Conservation (phyloP, 2,888 invertebrate species). For the Odontomyia ornata region DNA sequence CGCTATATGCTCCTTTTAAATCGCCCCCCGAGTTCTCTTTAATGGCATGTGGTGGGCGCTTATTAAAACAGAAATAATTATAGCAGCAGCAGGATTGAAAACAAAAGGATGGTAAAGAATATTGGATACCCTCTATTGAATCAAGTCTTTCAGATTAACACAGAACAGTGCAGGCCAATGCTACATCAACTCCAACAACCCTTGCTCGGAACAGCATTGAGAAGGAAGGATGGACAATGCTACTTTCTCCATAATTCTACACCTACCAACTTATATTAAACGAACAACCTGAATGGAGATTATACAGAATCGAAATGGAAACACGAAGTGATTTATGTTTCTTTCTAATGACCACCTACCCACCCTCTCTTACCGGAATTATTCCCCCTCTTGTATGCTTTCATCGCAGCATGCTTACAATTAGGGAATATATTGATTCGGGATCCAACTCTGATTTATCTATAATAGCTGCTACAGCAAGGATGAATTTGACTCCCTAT, state of each 20-base stretch:
- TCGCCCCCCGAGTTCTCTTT: neutral
- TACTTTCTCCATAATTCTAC: conserved; percentile 3
- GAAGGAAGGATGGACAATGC: neutral
- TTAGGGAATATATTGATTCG: conserved; percentile 33
- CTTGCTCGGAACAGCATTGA: neutral
- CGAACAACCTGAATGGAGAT: conserved; percentile 1
- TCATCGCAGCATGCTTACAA: conserved; percentile 4
- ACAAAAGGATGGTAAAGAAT: neutral
- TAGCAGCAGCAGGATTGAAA: conserved; percentile 11
- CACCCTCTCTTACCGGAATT: neutral
- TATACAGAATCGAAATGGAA: conserved; percentile 30
- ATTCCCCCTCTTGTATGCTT: too few relatives aligned
- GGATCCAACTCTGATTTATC: conserved; percentile 20
- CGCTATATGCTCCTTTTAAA: conserved; percentile 5
- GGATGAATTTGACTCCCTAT: neutral
- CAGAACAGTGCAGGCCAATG: conserved; percentile 12
- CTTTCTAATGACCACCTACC: conserved; percentile 32
- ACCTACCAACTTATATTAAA: conserved; percentile 19
- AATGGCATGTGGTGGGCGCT: neutral
- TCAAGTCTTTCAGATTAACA: conserved; percentile 21
- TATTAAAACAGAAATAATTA: conserved; percentile 41
- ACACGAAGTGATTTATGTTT: conserved; percentile 40
- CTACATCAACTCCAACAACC: conserved; percentile 10
- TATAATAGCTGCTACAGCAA: neutral
- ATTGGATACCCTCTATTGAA: neutral